Base-by-base conservation (phyloP, 37 sponge, comb jelly and placozoan species). In the Petrosia ficiformis region DNA sequence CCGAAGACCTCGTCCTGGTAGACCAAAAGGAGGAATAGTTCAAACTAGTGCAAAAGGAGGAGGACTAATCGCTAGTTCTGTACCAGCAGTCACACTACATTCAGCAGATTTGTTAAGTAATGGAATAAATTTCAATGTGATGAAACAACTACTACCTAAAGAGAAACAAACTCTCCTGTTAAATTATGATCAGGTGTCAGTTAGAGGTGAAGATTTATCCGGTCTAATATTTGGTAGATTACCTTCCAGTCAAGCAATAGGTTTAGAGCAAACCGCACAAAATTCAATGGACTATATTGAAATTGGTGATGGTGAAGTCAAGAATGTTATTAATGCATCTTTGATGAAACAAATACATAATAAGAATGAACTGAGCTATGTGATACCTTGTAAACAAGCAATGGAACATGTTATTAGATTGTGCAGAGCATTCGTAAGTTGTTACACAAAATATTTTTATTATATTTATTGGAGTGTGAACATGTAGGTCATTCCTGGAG, bases 121-220 rank as follows among this genome's bases (percentile, higher is more conserved):
- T 59, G 86, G 80, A 24, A 61, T 86, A 37, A 73, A 57, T 39
- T 71, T 79, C 16, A 73, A 73, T 25, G 60, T 63, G 1, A 52
- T 86, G 8, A 58, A 79, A 59, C 39, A 44, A 35, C 70, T 83
- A 28, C 52, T 76, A 38, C 71, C 73, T 14, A 67, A 40, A 4
- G 39, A 34, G 34, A 19, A 39, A 1, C 33, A 68, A 22, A 21
- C 11, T 1, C 57, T 78, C 35, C 59, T 91, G 3, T 64, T 91
- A 1, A 39, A 69, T 43, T 31, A 65, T 4, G 87, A 91, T 4
- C 83, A 91, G 68, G 60, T 91, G 42, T 58, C 60, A 36, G 26
- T 82, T 48, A 82, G 72, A 44, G 92, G 92, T 52, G 92, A 91
- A 79, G 92, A 91, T 33, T 48, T 91, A 6, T 78, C 92, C 41